These are phyloP conservation scores for Arrhamphus sclerolepis DNA, from an alignment of 2,797 vertebrate genomes.

Conservation along the genomic window DNA sequence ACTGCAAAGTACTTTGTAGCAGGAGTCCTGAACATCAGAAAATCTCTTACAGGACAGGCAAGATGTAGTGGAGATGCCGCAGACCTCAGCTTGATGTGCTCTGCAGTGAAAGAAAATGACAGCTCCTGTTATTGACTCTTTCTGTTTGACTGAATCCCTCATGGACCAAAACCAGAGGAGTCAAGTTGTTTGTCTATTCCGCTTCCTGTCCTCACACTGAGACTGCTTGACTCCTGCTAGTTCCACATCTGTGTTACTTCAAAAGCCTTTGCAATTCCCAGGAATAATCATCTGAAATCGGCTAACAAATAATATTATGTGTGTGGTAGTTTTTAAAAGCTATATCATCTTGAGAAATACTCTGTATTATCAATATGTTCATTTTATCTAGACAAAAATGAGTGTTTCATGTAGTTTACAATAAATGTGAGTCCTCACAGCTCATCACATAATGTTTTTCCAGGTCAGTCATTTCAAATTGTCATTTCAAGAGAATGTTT, in stretches of 20 bases:
- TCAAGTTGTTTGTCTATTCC: constrained; percentile 4
- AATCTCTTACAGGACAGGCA: not conserved
- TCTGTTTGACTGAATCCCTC: constrained; percentile 39
- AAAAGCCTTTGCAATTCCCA: not conserved
- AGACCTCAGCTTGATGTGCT: constrained; percentile 34
- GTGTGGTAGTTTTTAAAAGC: no score
- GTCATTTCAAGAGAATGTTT: no score
- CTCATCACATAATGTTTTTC: no score
- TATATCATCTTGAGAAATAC: no score
- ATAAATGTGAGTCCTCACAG: no score
- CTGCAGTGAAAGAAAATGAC: constrained; percentile 37
- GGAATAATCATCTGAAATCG: constrained; percentile 1
- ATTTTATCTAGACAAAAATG: no score
- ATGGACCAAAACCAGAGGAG: constrained; percentile 12
- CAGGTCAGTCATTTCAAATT: no score
- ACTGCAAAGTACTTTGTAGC: no score
- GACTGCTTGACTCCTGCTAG: not conserved
- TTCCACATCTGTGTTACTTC: not conserved
- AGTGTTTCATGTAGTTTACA: no score
- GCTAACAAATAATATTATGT: not conserved
- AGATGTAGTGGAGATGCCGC: constrained; percentile 2
- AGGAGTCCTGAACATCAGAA: no score
- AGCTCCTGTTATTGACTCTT: constrained; percentile 55
- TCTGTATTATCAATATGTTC: no score
- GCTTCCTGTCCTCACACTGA: constrained; percentile 4